Evolutionary conservation across 2,113 vertebrate genomes (phyloP).

Genomic region (Prunella fulvescens): DNA sequence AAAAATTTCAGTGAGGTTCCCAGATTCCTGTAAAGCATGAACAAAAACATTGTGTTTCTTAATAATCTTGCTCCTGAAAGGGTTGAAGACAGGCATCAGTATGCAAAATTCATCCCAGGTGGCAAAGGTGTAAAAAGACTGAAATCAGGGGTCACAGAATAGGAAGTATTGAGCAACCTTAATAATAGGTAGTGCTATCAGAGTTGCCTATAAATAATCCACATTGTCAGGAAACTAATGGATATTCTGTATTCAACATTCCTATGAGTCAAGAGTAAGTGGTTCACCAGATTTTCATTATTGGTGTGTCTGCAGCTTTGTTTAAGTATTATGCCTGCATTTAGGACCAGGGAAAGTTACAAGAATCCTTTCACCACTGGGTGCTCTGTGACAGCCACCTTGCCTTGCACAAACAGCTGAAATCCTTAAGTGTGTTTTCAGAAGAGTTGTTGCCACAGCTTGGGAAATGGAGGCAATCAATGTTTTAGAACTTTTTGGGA

Average conservation of each 20-base stretch:
- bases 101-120: slow-evolving; percentile 6
- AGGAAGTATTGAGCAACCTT: slow-evolving; percentile 26
- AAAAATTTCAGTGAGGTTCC: background rate
- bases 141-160: background rate
- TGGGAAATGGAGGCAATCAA: background rate
- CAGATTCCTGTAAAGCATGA: background rate
- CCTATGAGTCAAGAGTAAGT: slow-evolving; percentile 15
- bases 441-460: background rate
- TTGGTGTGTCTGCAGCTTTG: slow-evolving; percentile 10
- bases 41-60: background rate
- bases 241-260: slow-evolving; percentile 21
- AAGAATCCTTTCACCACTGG: background rate
- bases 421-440: background rate
- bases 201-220: slow-evolving; percentile 46
- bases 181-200: slow-evolving; percentile 34
- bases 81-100: background rate
- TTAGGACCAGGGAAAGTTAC: background rate
- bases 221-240: slow-evolving; percentile 44
- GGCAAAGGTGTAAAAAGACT: background rate
- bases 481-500: background rate
- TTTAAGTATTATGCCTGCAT: background rate
- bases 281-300: slow-evolving; percentile 45
- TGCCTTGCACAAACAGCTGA: background rate
- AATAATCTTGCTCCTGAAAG: background rate
- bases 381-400: background rate